phyloP scores from a whole-genome alignment of 2,888 invertebrate species.

The Drosophila conformis region DNA sequence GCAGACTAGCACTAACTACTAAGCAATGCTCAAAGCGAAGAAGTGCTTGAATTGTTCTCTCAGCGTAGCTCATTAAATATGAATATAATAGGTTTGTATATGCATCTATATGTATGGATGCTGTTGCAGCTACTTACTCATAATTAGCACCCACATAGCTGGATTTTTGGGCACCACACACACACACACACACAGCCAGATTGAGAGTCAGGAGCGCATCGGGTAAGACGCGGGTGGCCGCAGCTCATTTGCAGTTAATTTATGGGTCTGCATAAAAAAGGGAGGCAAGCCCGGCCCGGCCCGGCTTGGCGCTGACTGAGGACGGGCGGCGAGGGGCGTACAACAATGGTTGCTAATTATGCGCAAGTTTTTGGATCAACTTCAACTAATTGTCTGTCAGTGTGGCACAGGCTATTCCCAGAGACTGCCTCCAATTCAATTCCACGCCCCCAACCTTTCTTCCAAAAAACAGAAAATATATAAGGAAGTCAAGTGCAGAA shows the following conservation, averaged over 20 bases:
- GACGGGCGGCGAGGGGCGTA: slow-evolving; percentile 10
- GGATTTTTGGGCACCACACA: slow-evolving; percentile 11
- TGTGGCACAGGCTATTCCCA: slow-evolving; percentile 28
- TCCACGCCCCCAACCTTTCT: background rate
- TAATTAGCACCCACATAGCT: slow-evolving; percentile 34
- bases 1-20: background rate
- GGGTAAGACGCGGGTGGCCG: slow-evolving; percentile 35
- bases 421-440: background rate
- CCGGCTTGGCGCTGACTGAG: background rate
- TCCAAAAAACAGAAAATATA: background rate
- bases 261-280: slow-evolving; percentile 43
- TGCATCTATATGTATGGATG: slow-evolving; percentile 13
- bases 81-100: slow-evolving; percentile 15
- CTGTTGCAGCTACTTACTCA: slow-evolving; percentile 31
- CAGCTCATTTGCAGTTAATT: slow-evolving; percentile 65
- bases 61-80: slow-evolving; percentile 19
- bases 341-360: slow-evolving; percentile 74
- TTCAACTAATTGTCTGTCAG: slow-evolving; percentile 63
- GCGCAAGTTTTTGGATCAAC: slow-evolving; percentile 74
- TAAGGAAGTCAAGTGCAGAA: slow-evolving; percentile 46
- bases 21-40: background rate
- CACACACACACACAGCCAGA: background rate
- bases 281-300: background rate
- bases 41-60: background rate
- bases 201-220: slow-evolving; percentile 27